Evolutionary conservation across 2,797 vertebrate genomes (phyloP).

Genomic region (Urophycis tenuis): DNA sequence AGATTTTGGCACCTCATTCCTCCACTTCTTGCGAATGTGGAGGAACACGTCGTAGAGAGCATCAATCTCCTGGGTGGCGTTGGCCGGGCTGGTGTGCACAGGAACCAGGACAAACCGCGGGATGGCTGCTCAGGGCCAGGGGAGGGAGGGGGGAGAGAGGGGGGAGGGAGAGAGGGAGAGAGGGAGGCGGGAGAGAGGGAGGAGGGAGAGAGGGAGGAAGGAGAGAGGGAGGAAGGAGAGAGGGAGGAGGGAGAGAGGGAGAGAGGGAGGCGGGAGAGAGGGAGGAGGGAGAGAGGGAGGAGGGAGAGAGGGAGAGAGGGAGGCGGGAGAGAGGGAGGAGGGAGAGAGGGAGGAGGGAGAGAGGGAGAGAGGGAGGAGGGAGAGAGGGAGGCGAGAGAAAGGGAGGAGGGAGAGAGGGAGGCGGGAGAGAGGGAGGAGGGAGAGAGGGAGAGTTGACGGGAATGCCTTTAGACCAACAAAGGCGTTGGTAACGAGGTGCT

Average conservation of each 20-base stretch:
- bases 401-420: too few species aligned
- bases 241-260: neutral
- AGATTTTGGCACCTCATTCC: conserved; percentile 62
- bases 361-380: too few species aligned
- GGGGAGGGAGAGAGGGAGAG: neutral
- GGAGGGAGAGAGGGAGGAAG: neutral
- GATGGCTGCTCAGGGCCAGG: conserved; percentile 58
- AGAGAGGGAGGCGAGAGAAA: too few species aligned
- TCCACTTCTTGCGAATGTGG: conserved; percentile 66
- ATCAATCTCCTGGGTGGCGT: conserved; percentile 76
- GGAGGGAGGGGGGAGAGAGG: neutral
- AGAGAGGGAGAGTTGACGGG: neutral
- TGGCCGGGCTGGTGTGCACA: conserved; percentile 75
- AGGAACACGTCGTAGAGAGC: conserved; percentile 78
- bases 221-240: too few species aligned
- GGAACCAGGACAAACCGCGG: conserved; percentile 79
- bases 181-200: neutral
- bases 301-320: too few species aligned
- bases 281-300: neutral
- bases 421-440: neutral
- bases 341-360: too few species aligned
- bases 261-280: neutral
- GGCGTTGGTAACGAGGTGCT: neutral
- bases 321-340: too few species aligned
- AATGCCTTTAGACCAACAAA: neutral